A percentile compares a stretch with the other conserved stretches of the same genome.
These are phyloP conservation scores for Cisticola juncidis DNA, from an alignment of 2,113 vertebrate species.

Conservation along the genomic window DNA sequence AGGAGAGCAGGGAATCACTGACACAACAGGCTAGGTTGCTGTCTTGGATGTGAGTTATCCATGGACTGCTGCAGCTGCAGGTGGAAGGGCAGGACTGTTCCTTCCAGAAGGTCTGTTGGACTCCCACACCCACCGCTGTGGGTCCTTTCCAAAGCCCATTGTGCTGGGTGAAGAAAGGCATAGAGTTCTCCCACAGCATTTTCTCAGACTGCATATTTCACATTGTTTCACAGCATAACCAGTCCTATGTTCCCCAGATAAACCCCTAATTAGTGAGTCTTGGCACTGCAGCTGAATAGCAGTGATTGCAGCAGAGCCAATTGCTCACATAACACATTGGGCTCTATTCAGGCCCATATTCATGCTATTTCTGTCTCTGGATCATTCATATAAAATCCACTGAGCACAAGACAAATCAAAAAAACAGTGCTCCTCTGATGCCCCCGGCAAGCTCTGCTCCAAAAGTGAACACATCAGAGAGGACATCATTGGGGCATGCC, in stretches of 20 bases:
- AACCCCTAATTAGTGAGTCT: conserved; percentile 18
- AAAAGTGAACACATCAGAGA: neutral
- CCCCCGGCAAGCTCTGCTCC: neutral
- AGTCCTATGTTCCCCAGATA: conserved; percentile 41
- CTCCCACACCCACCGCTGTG: neutral
- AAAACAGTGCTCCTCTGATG: neutral
- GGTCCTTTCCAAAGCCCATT: neutral
- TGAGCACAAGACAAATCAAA: neutral
- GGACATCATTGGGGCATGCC: neutral
- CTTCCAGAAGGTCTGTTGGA: neutral
- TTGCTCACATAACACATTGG: conserved; percentile 5
- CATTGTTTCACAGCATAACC: conserved; percentile 5
- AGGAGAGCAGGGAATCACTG: neutral
- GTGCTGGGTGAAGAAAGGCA: neutral
- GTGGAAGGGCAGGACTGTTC: neutral
- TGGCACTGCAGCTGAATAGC: conserved; percentile 12
- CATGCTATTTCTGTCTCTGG: conserved; percentile 30
- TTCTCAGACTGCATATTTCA: conserved; percentile 6
- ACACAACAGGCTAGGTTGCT: neutral
- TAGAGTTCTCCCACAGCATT: neutral
- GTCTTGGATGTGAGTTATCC: neutral
- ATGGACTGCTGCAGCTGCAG: neutral
- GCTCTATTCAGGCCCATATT: conserved; percentile 18
- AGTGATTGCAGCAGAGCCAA: conserved; percentile 11
- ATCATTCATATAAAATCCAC: neutral